Evolutionary conservation across 2,113 vertebrate species (phyloP), one percentile per base, ranked within the genome.

Genomic region (Cyanoramphus novaezelandiae): DNA sequence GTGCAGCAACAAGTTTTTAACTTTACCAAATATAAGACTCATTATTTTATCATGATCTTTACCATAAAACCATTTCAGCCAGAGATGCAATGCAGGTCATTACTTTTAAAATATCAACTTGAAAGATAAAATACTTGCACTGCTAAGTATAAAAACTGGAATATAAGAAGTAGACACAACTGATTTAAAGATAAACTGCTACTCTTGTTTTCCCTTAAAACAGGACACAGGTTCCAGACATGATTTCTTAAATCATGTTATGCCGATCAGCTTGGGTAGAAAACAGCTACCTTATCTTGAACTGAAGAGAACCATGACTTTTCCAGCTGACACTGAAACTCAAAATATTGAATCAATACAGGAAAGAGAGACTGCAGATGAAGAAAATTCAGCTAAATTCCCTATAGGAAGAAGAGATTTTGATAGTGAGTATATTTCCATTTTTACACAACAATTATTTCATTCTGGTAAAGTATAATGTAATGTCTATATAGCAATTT

Each of bases 321-420:
- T 92, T 93, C 96, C 97, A 97, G 37, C 60, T 95, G 98, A 98
- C 53, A 95, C 78, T 90, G 97, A 97, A 93, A 96, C 95, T 91
- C 95, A 95, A 90, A 97, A 94, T 88, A 97, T 37, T 93, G 97
- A 98, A 68, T 98, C 96, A 93, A 91, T 97, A 49, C 98, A 98
- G 78, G 97, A 98, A 97, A 98, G 98, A 97, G 98, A 98, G 74
- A 97, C 89, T 53, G 94, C 81, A 44, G 96, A 97, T 75, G 98
- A 98, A 96, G 98, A 98, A 97, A 98, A 98, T 69, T 94, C 97
- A 82, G 95, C 95, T 96, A 98, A 98, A 89, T 96, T 98, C 82
- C 98, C 98, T 29, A 96, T 98, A 90, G 98, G 98, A 96, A 98
- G 98, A 94, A 98, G 98, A 97, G 98, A 99, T 98, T 98, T 99